Conservation (phyloP, 2,888 invertebrate genomes). For the Drosophila formosana region DNA sequence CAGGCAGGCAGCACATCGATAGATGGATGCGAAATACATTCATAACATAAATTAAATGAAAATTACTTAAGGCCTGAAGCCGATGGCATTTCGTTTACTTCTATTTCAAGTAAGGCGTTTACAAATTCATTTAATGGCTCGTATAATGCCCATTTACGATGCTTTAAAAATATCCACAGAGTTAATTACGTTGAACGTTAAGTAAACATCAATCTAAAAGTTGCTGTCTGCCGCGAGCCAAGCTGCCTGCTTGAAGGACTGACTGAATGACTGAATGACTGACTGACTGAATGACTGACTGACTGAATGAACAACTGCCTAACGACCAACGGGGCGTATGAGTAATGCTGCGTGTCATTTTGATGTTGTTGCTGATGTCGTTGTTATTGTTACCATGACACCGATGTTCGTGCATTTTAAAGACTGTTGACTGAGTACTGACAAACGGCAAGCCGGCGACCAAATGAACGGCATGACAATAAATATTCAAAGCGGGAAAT, state of each 20-base stretch:
- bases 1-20: neutral
- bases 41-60: constrained; percentile 41
- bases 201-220: constrained; percentile 81
- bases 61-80: neutral
- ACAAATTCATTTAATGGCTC: constrained; percentile 79
- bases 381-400: constrained; percentile 57
- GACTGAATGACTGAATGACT: neutral
- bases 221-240: constrained; percentile 27
- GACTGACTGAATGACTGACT: neutral
- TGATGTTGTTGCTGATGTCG: constrained; percentile 29
- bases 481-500: constrained; percentile 79
- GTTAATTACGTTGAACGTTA: constrained; percentile 79
- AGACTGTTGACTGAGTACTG: constrained; percentile 44
- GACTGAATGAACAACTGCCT: constrained; percentile 1
- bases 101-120: constrained; percentile 74
- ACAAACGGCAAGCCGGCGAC: constrained; percentile 32
- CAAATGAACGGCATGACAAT: constrained; percentile 68
- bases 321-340: constrained; percentile 52
- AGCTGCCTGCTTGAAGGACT: neutral
- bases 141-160: constrained; percentile 78
- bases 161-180: constrained; percentile 79
- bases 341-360: constrained; percentile 64
- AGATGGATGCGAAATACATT: constrained; percentile 31
- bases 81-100: constrained; percentile 37
- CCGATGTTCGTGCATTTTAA: constrained; percentile 77